These are phyloP conservation scores for Phalanger gymnotis DNA, from an alignment of 2,797 vertebrate genomes.

Conservation along the genomic window DNA sequence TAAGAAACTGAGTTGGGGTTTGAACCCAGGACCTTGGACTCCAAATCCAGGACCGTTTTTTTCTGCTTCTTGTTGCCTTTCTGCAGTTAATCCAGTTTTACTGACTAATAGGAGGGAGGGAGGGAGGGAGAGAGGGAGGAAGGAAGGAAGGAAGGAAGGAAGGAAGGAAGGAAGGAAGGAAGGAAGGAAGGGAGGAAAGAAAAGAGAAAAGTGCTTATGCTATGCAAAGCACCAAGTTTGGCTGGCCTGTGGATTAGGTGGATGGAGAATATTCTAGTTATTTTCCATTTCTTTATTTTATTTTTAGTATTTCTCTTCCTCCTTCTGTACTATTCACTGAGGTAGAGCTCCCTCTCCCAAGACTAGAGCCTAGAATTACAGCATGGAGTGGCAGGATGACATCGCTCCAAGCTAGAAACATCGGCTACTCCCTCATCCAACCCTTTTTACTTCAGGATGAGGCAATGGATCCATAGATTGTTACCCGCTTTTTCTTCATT, in stretches of 20 bases:
- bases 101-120: not conserved
- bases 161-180: too few species aligned
- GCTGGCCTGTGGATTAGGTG: not conserved
- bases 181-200: too few species aligned
- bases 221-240: not conserved
- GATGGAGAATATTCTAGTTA: not conserved
- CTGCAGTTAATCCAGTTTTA: not conserved
- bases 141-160: rapidly evolving
- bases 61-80: not conserved
- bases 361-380: not conserved
- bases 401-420: not conserved
- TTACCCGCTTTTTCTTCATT: not conserved
- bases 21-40: not conserved
- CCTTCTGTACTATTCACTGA: not conserved
- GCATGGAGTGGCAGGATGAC: not conserved
- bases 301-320: not conserved
- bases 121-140: not conserved
- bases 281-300: not conserved
- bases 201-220: not conserved
- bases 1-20: not conserved
- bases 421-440: not conserved
- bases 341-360: not conserved
- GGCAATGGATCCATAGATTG: not conserved
- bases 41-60: not conserved
- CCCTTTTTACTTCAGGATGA: not conserved